Conservation (phyloP, 2,113 vertebrate genomes). For the Neodontobutis hainanensis region DNA sequence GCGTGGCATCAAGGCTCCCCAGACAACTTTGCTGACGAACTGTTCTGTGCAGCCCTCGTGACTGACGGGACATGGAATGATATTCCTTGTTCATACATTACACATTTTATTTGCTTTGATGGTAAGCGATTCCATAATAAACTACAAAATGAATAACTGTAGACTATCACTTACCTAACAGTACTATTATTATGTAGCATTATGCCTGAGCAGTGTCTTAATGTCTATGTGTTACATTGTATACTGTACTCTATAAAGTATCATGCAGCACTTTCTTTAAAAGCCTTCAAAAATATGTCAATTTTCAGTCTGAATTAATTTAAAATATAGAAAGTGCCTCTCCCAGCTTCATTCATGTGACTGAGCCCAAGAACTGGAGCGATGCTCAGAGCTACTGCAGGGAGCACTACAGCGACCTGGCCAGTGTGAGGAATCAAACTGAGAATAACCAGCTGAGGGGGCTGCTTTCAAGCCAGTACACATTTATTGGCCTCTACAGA, state of each 20-base stretch:
- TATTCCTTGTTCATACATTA: rapidly evolving
- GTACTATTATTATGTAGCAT: too few relatives aligned
- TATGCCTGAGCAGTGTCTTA: too few relatives aligned
- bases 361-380: background rate
- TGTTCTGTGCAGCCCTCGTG: background rate
- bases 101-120: background rate
- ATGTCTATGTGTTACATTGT: too few relatives aligned
- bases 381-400: slow-evolving; percentile 22
- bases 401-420: slow-evolving; percentile 9
- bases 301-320: background rate
- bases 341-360: background rate
- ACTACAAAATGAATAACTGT: too few relatives aligned
- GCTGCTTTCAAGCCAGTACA: rapidly evolving
- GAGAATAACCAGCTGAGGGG: slow-evolving; percentile 1
- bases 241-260: too few relatives aligned
- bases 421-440: slow-evolving; percentile 10
- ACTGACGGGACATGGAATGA: background rate
- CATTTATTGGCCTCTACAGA: slow-evolving; percentile 12
- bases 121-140: background rate
- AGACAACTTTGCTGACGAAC: background rate
- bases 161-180: too few relatives aligned
- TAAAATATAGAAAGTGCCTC: background rate
- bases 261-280: too few relatives aligned
- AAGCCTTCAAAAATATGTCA: too few relatives aligned
- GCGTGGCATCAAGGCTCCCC: background rate